Conservation (phyloP, 1,140 invertebrate species). For the Nephotettix cincticeps region DNA sequence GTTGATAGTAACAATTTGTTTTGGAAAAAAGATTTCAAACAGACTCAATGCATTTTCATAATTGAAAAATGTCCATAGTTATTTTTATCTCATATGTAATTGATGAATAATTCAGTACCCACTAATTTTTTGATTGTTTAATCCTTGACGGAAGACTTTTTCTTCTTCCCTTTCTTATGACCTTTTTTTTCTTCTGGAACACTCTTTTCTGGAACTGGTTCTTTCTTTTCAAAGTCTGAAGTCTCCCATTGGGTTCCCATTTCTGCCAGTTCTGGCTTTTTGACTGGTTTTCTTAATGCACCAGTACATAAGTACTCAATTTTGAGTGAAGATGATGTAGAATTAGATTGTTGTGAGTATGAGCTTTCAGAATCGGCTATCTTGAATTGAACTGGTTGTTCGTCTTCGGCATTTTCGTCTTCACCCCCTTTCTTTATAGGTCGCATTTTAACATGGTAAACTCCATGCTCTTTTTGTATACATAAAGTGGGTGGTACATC, state of each 20-base stretch:
- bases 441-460: not conserved
- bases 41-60: too few relatives aligned
- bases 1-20: too few relatives aligned
- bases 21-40: too few relatives aligned
- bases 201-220: not conserved
- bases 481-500: not conserved
- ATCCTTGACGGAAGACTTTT: too few relatives aligned
- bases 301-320: conserved; percentile 7
- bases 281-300: not conserved
- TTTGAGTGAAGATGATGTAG: not conserved
- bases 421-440: not conserved
- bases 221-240: not conserved
- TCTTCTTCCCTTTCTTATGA: not conserved
- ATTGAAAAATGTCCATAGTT: too few relatives aligned
- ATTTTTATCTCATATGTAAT: too few relatives aligned
- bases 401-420: not conserved
- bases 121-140: too few relatives aligned
- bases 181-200: not conserved
- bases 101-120: too few relatives aligned
- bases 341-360: not conserved
- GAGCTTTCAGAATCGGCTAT: not conserved
- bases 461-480: not conserved
- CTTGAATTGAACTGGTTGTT: conserved; percentile 11
- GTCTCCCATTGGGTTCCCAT: conserved; percentile 1
- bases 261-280: not conserved